Conservation (phyloP, 1,140 invertebrate genomes). For the Drosophila yakuba region DNA sequence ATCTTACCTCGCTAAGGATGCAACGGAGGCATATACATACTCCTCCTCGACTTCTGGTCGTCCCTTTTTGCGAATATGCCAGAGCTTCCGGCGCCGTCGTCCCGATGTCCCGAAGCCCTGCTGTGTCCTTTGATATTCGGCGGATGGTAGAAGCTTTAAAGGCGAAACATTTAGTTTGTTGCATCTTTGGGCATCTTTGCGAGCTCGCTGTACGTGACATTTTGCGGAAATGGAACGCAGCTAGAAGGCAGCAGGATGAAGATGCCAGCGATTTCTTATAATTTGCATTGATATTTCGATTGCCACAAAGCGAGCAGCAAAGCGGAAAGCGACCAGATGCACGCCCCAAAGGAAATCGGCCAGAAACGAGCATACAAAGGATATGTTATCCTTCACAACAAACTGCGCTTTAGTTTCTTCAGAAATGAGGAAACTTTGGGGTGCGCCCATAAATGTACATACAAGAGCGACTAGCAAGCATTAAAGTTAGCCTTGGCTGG, state of each 20-base stretch:
- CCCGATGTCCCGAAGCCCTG: constrained; percentile 45
- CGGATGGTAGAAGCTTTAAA: constrained; percentile 45
- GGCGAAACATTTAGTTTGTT: constrained; percentile 76
- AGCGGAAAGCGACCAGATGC: constrained; percentile 13
- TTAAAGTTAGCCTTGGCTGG: constrained; percentile 38
- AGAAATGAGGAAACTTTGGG: neutral
- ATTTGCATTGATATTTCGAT: constrained; percentile 54
- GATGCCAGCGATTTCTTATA: constrained; percentile 30
- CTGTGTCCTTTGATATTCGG: constrained; percentile 43
- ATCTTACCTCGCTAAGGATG: constrained; percentile 17
- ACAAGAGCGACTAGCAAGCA: constrained; percentile 3
- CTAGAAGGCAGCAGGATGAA: constrained; percentile 7
- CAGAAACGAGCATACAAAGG: neutral
- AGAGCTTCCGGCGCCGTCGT: constrained; percentile 56
- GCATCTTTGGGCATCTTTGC: constrained; percentile 72
- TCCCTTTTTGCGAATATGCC: constrained; percentile 48
- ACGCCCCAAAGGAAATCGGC: constrained; percentile 16
- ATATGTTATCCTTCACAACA: neutral
- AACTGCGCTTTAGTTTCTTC: neutral
- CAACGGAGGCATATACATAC: constrained; percentile 12
- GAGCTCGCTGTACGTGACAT: constrained; percentile 66
- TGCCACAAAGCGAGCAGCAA: constrained; percentile 38
- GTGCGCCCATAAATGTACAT: constrained; percentile 10
- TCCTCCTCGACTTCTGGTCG: constrained; percentile 2
- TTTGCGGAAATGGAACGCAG: constrained; percentile 57